Evolutionary conservation across 2,797 vertebrate genomes (phyloP).

Genomic region (Euthynnus affinis): DNA sequence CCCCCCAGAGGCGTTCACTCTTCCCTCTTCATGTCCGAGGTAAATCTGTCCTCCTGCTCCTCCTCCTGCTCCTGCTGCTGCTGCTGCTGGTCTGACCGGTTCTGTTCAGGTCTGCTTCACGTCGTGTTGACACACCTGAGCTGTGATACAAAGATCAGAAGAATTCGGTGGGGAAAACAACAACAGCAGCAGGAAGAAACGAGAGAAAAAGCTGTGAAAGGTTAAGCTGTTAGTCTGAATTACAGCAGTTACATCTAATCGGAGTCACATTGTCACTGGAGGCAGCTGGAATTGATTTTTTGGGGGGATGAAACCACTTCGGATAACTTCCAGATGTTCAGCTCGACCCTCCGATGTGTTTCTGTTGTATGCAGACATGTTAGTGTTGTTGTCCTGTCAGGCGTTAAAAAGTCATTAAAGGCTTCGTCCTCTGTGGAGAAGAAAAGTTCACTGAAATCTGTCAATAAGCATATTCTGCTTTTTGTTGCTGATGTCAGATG

Average conservation of each 20-base stretch:
- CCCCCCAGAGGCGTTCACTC: not conserved
- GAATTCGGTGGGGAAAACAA: not conserved
- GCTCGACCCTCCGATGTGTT: not conserved
- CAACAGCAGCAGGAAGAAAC: not conserved
- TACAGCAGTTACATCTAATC: constrained; percentile 29
- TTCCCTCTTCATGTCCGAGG: no score
- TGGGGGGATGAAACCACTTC: constrained; percentile 12
- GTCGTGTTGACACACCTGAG: constrained; percentile 26
- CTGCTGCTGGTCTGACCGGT: constrained; percentile 27
- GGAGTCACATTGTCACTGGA: constrained; percentile 24
- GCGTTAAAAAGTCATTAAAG: no score
- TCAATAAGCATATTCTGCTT: no score
- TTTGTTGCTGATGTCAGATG: no score
- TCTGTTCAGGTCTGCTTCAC: not conserved
- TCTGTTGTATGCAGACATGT: not conserved
- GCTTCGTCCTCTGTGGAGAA: no score
- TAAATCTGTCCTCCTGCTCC: not conserved
- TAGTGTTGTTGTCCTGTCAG: not conserved
- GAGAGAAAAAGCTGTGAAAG: constrained; percentile 9
- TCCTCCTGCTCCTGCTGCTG: not conserved
- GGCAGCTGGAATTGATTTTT: not conserved
- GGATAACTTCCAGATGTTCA: constrained; percentile 36
- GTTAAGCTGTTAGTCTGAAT: constrained; percentile 22
- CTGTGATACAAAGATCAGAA: not conserved
- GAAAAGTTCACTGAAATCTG: no score